phyloP scores from a whole-genome alignment of 2,113 vertebrate genomes.

The Urocolius indicus region DNA sequence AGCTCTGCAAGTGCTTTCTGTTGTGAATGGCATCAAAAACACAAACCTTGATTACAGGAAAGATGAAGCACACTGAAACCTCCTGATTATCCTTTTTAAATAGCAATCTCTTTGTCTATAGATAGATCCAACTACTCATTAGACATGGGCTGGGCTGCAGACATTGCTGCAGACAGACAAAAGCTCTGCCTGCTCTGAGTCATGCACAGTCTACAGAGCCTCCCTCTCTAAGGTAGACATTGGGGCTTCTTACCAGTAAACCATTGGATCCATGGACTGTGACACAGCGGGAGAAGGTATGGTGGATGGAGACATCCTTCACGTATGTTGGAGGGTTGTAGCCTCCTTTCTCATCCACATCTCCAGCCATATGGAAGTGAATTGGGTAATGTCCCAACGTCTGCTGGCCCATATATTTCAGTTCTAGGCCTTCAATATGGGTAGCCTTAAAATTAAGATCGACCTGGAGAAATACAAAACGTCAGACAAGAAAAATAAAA shows the following conservation, averaged over 20 bases:
- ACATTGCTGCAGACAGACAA: neutral
- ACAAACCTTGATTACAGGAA: neutral
- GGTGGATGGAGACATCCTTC: slow-evolving; percentile 90
- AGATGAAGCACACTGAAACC: slow-evolving; percentile 3
- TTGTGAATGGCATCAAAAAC: neutral
- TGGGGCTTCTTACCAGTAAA: slow-evolving; percentile 86
- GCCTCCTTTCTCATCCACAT: slow-evolving; percentile 90
- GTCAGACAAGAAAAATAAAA: neutral
- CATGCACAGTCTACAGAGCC: neutral
- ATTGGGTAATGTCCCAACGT: slow-evolving; percentile 95
- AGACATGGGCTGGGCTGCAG: neutral
- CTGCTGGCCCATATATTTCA: slow-evolving; percentile 96
- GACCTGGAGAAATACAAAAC: slow-evolving; percentile 77
- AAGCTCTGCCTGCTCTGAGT: neutral
- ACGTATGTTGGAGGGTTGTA: slow-evolving; percentile 88
- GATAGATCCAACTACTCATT: slow-evolving; percentile 40
- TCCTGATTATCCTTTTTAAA: slow-evolving; percentile 48
- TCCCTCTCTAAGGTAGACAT: neutral
- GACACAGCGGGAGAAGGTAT: slow-evolving; percentile 94
- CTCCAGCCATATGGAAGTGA: slow-evolving; percentile 95
- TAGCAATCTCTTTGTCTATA: neutral
- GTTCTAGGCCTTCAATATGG: slow-evolving; percentile 90
- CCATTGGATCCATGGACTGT: slow-evolving; percentile 94
- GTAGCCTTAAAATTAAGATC: slow-evolving; percentile 86
- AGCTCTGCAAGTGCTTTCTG: neutral